Evolutionary conservation across 92 coral and sea anemone genomes (phyloP).

Genomic region (Phenganax marumi): DNA sequence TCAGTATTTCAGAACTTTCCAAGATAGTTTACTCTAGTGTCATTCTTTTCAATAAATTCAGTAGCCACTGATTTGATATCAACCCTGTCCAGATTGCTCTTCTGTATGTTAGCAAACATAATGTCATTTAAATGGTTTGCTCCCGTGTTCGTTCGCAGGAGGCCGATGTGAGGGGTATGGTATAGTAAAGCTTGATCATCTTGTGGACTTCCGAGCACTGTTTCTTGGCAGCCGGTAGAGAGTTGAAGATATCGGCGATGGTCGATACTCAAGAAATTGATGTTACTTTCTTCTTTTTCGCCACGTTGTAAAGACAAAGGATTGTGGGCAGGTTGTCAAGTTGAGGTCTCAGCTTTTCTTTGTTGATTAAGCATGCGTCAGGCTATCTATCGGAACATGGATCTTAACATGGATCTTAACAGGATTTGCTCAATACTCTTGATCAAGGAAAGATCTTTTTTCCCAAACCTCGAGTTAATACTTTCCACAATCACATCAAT

Average conservation of each 20-base stretch:
- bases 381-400: not conserved
- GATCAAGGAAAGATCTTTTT: not conserved
- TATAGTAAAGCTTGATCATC: constrained; percentile 7
- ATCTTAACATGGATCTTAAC: constrained; percentile 7
- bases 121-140: constrained; percentile 3
- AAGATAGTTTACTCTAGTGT: not conserved
- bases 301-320: constrained; percentile 3
- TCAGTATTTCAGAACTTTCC: not conserved
- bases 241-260: constrained; percentile 18
- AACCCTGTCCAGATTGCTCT: constrained; percentile 8
- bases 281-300: not conserved
- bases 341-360: not conserved
- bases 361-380: not conserved
- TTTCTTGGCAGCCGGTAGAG: constrained; percentile 28
- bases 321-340: constrained; percentile 1
- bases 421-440: constrained; percentile 22
- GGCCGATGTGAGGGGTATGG: constrained; percentile 2
- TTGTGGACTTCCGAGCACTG: constrained; percentile 21
- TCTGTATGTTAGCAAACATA: constrained; percentile 36
- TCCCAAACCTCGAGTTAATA: not conserved
- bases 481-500: constrained; percentile 8
- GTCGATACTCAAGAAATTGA: not conserved
- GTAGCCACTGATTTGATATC: not conserved
- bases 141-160: constrained; percentile 17
- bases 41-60: not conserved